Evolutionary conservation across 2,888 invertebrate species (phyloP).

Genomic region (Cantharis flavilabris): DNA sequence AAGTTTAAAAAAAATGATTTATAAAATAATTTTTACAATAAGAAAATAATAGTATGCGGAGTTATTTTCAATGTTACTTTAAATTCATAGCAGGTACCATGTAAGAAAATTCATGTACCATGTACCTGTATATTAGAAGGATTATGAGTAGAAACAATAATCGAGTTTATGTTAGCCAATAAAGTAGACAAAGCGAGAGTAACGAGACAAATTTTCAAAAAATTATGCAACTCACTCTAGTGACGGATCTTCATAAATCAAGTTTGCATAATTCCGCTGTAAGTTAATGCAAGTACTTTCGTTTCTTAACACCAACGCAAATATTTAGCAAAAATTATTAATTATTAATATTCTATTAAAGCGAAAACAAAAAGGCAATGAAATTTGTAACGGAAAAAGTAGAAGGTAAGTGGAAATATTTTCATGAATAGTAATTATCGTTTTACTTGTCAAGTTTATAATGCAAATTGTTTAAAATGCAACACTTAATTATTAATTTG

Average conservation of each 20-base stretch:
- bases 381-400: not conserved
- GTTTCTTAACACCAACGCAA: conserved; percentile 7
- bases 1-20: too few species aligned
- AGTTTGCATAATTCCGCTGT: conserved; percentile 1
- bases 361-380: not conserved
- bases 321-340: not conserved
- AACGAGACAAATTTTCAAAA: not conserved
- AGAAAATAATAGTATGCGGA: not conserved
- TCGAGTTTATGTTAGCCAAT: not conserved
- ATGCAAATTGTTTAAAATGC: conserved; percentile 23
- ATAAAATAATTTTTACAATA: too few species aligned
- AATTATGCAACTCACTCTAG: not conserved
- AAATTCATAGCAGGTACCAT: not conserved
- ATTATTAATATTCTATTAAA: not conserved
- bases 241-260: conserved; percentile 11
- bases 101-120: not conserved
- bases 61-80: not conserved
- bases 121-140: not conserved
- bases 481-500: conserved; percentile 28
- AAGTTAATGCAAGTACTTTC: conserved; percentile 9
- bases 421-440: conserved; percentile 12
- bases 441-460: conserved; percentile 18
- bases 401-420: conserved; percentile 10
- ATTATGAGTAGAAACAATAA: not conserved
- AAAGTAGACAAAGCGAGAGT: not conserved